phyloP scores from a whole-genome alignment of 1,140 invertebrate genomes.

The Chironomus striatipennis region DNA sequence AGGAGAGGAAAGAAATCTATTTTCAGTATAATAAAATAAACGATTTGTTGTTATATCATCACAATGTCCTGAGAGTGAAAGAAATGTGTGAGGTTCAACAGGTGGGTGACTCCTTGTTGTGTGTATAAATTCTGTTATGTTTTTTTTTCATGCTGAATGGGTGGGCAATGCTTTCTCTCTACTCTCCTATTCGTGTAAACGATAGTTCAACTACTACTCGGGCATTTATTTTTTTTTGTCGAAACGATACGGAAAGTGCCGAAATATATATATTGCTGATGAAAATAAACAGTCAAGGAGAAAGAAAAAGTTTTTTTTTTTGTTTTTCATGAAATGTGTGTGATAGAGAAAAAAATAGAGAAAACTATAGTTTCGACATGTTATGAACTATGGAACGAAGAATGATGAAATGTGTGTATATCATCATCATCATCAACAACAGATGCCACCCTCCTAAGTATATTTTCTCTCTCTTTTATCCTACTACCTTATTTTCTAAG shows the following conservation, averaged over 20 bases:
- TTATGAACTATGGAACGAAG: not conserved
- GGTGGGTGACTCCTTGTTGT: not conserved
- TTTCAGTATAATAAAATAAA: constrained; percentile 22
- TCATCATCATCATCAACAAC: not conserved
- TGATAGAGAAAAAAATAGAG: not conserved
- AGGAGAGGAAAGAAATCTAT: constrained; percentile 11
- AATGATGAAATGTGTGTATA: not conserved
- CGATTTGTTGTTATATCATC: constrained; percentile 20
- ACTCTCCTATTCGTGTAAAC: not conserved
- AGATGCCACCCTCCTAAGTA: no score
- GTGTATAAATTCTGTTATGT: not conserved
- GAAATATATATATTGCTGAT: not conserved
- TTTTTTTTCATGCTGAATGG: not conserved
- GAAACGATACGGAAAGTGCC: not conserved
- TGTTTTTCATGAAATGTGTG: no score
- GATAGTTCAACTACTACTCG: constrained; percentile 7
- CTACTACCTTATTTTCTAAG: no score
- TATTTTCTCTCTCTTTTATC: no score
- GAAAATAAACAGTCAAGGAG: no score
- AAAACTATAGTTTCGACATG: constrained; percentile 19
- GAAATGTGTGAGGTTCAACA: not conserved
- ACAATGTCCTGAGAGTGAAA: constrained; percentile 1
- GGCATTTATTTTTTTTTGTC: not conserved
- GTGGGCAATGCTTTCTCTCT: constrained; percentile 3
- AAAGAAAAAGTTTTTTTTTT: no score